phyloP scores from a whole-genome alignment of 2,888 invertebrate species.

The Trachelus stipa region DNA sequence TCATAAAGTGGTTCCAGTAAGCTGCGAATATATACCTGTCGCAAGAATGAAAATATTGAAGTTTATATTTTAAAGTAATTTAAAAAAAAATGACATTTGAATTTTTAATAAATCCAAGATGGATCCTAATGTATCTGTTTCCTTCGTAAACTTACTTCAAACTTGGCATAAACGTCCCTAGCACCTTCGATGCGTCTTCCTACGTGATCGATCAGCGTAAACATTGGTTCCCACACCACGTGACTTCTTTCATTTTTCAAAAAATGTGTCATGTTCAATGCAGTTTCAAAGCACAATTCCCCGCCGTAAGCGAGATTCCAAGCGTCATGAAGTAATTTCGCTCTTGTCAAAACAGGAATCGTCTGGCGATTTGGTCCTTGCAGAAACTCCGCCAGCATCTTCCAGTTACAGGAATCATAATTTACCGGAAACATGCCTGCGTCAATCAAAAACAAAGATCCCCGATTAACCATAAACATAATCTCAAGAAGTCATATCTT shows the following conservation, averaged over 20 bases:
- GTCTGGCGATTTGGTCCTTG: slow-evolving; percentile 56
- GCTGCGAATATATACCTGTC: slow-evolving; percentile 76
- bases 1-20: slow-evolving; percentile 80
- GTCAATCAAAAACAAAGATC: too few relatives aligned
- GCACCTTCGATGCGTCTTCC: slow-evolving; percentile 79
- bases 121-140: too few relatives aligned
- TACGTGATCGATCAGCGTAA: slow-evolving; percentile 85
- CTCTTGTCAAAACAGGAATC: slow-evolving; percentile 80
- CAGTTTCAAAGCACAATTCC: slow-evolving; percentile 79
- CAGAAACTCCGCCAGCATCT: slow-evolving; percentile 76
- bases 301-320: slow-evolving; percentile 85
- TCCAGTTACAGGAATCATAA: slow-evolving; percentile 84
- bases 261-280: slow-evolving; percentile 84
- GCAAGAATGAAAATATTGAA: slow-evolving; percentile 12
- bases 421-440: slow-evolving; percentile 85
- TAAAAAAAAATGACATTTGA: not conserved
- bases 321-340: slow-evolving; percentile 81
- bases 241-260: slow-evolving; percentile 79
- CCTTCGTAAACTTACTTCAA: slow-evolving; percentile 71
- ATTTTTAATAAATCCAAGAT: not conserved
- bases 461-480: too few relatives aligned
- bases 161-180: slow-evolving; percentile 74
- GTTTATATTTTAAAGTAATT: not conserved
- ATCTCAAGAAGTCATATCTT: too few relatives aligned
- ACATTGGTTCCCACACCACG: slow-evolving; percentile 85